Evolutionary conservation across 2,797 vertebrate species (phyloP).

Genomic region (Siniperca undulata): DNA sequence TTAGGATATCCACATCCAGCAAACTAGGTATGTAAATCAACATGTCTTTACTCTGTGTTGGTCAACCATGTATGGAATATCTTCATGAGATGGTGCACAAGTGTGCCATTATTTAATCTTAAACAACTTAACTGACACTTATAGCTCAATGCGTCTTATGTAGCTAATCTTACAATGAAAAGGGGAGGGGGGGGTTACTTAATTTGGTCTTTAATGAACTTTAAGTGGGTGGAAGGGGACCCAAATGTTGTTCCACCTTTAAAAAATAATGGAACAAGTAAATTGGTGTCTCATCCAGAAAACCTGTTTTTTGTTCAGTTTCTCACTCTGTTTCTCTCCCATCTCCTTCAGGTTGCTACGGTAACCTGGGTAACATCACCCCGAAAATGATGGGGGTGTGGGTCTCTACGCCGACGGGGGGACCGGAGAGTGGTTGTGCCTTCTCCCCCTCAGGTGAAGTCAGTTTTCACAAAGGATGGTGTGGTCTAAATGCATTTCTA

Average conservation of each 20-base stretch:
- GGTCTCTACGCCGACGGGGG: slow-evolving; percentile 63
- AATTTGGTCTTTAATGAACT: slow-evolving; percentile 59
- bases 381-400: slow-evolving; percentile 66
- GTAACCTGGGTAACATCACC: slow-evolving; percentile 78
- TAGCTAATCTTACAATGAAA: slow-evolving; percentile 73
- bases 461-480: slow-evolving; percentile 62
- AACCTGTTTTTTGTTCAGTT: neutral
- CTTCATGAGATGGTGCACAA: slow-evolving; percentile 73
- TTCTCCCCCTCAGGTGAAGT: slow-evolving; percentile 80
- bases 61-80: slow-evolving; percentile 82
- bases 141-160: slow-evolving; percentile 58
- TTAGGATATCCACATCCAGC: slow-evolving; percentile 90
- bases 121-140: slow-evolving; percentile 37
- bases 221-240: slow-evolving; percentile 69
- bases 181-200: slow-evolving; percentile 29
- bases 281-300: slow-evolving; percentile 67
- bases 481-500: slow-evolving; percentile 29
- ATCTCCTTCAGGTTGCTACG: slow-evolving; percentile 80
- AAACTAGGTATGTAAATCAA: slow-evolving; percentile 92
- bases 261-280: slow-evolving; percentile 55
- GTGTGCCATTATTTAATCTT: slow-evolving; percentile 71
- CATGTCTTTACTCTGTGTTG: slow-evolving; percentile 89
- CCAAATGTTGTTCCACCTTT: slow-evolving; percentile 67
- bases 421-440: slow-evolving; percentile 55
- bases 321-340: slow-evolving; percentile 73